Evolutionary conservation across 1,140 invertebrate genomes (phyloP).

Genomic region (Acromyrmex echinatior): DNA sequence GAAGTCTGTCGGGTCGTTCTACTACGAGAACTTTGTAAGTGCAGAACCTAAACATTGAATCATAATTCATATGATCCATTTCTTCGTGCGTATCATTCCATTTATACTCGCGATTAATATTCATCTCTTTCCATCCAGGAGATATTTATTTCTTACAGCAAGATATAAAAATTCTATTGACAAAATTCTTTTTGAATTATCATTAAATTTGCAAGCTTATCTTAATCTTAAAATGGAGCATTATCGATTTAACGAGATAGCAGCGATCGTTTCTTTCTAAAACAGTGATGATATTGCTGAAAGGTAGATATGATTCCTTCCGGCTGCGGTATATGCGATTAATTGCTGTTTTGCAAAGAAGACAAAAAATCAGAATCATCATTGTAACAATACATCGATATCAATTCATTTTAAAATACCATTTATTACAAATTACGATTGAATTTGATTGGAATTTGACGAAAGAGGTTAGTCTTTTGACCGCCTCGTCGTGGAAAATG

Average conservation of each 20-base stretch:
- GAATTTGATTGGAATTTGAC: background rate
- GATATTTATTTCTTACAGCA: background rate
- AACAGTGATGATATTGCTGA: constrained; percentile 2
- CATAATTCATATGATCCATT: constrained; percentile 58
- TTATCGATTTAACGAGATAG: background rate
- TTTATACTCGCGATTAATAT: constrained; percentile 24
- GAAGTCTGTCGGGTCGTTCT: constrained; percentile 97
- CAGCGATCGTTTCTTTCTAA: constrained; percentile 5
- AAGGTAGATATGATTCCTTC: background rate
- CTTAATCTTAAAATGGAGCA: background rate
- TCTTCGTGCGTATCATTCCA: constrained; percentile 7
- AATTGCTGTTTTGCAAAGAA: constrained; percentile 17
- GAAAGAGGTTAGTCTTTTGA: background rate
- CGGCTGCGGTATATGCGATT: background rate
- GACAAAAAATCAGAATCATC: background rate
- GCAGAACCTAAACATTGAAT: constrained; percentile 84
- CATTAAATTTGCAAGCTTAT: background rate
- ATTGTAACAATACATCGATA: constrained; percentile 9
- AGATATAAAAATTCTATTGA: background rate
- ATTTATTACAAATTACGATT: constrained; percentile 12
- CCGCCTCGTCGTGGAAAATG: constrained; percentile 12
- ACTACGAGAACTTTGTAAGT: constrained; percentile 98
- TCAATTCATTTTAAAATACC: background rate
- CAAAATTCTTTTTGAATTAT: constrained; percentile 22
- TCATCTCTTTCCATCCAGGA: background rate